These are phyloP conservation scores for Hesperia comma DNA, from an alignment of 2,888 invertebrate species.

Conservation along the genomic window DNA sequence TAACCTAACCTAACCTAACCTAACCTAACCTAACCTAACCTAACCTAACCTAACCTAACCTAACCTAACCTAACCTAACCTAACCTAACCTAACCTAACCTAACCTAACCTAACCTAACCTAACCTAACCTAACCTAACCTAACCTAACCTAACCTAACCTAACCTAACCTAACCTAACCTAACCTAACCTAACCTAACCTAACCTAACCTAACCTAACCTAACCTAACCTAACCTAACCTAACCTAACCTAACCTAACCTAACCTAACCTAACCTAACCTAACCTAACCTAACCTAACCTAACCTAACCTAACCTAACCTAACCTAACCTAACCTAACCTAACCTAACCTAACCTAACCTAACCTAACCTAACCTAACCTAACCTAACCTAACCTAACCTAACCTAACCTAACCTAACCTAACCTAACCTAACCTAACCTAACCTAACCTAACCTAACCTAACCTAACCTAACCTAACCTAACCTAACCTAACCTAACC, in stretches of 20 bases:
- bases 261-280: constrained; percentile 46
- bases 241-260: constrained; percentile 44
- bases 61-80: constrained; percentile 43
- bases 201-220: constrained; percentile 45
- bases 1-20: constrained; percentile 44
- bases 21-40: constrained; percentile 43
- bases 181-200: constrained; percentile 43
- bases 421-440: constrained; percentile 48
- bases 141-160: constrained; percentile 45
- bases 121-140: constrained; percentile 45
- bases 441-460: constrained; percentile 51
- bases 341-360: constrained; percentile 49
- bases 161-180: constrained; percentile 42
- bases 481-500: constrained; percentile 50
- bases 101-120: constrained; percentile 44
- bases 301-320: constrained; percentile 50
- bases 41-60: constrained; percentile 44
- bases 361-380: constrained; percentile 49
- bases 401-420: constrained; percentile 50
- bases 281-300: constrained; percentile 49
- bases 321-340: constrained; percentile 48
- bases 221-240: constrained; percentile 42
- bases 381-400: constrained; percentile 50
- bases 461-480: constrained; percentile 52
- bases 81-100: constrained; percentile 42